Conservation (phyloP, 2,113 vertebrate species). For the Pongo pygmaeus region DNA sequence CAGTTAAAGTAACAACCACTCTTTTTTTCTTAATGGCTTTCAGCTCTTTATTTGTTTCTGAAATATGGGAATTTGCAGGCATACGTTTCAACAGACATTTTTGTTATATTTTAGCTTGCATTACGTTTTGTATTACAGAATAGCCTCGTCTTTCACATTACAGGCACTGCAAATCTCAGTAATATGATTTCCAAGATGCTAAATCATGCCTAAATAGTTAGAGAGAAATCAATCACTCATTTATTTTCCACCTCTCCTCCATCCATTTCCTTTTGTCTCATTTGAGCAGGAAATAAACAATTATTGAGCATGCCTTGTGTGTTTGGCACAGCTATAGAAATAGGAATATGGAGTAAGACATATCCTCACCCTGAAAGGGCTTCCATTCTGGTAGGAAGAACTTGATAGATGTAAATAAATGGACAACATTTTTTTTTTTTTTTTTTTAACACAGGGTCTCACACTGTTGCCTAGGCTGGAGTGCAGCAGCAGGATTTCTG, state of each 20-base stretch:
- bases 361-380: background rate
- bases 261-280: background rate
- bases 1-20: slow-evolving; percentile 6
- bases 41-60: slow-evolving; percentile 41
- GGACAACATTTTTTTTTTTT: background rate
- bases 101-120: slow-evolving; percentile 7
- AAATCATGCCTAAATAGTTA: slow-evolving; percentile 19
- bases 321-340: background rate
- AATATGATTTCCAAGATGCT: background rate
- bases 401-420: background rate
- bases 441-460: too few species aligned
- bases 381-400: background rate
- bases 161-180: background rate
- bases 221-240: background rate
- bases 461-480: too few species aligned
- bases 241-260: background rate
- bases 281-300: background rate
- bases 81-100: background rate
- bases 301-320: slow-evolving; percentile 7
- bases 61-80: background rate
- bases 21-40: background rate
- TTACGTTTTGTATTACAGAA: background rate
- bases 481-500: too few species aligned
- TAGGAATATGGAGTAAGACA: background rate
- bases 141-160: slow-evolving; percentile 10